Conservation (phyloP, 2,797 vertebrate genomes). For the Argya squamiceps region DNA sequence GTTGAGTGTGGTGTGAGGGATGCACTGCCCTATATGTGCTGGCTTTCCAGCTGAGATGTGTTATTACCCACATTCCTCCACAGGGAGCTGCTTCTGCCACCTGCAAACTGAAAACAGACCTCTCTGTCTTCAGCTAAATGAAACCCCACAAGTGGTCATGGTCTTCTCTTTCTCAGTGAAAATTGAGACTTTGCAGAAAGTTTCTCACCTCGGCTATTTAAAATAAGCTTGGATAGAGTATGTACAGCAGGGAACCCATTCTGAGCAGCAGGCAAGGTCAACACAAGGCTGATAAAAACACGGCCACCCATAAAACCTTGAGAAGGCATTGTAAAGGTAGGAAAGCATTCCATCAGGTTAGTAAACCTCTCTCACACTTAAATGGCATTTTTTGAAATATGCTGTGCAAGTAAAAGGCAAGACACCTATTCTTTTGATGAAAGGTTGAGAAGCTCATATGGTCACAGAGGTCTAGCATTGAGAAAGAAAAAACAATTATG, state of each 20-base stretch:
- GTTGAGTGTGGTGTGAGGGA: not conserved
- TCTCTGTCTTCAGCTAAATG: not conserved
- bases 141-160: not conserved
- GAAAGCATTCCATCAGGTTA: not conserved
- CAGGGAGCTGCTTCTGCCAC: accelerated
- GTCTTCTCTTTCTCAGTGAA: not conserved
- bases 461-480: not conserved
- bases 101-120: not conserved
- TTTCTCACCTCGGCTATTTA: not conserved
- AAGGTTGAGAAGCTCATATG: not conserved
- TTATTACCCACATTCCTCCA: not conserved
- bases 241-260: not conserved
- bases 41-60: not conserved
- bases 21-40: not conserved
- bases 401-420: not conserved
- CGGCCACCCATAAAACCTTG: not conserved
- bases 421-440: not conserved
- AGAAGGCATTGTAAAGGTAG: not conserved
- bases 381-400: not conserved
- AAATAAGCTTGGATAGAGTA: not conserved
- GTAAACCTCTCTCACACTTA: not conserved
- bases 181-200: not conserved
- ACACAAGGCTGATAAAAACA: not conserved
- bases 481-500: not conserved
- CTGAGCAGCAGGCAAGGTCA: not conserved